Conservation (phyloP, 2,113 vertebrate genomes). For the Circaetus gallicus region DNA sequence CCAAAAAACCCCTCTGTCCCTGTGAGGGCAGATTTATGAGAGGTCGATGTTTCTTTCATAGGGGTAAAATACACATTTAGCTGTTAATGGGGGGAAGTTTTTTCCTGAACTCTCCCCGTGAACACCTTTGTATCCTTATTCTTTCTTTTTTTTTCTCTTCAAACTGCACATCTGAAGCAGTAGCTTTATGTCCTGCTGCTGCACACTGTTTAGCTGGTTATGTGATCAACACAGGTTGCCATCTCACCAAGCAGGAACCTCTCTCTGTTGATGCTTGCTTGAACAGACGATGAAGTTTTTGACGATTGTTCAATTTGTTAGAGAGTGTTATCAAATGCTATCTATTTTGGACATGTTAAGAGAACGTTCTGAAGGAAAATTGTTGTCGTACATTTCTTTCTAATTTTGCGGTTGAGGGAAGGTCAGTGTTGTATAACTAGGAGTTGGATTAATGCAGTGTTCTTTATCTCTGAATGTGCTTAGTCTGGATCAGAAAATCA, state of each 20-base stretch:
- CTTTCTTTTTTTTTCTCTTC: background rate
- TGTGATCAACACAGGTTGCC: background rate
- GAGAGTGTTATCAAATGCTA: background rate
- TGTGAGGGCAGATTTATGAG: background rate
- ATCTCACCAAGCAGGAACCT: background rate
- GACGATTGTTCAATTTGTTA: background rate
- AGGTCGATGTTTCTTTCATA: background rate
- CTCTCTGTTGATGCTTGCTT: background rate
- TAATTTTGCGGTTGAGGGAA: background rate
- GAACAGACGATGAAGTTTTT: background rate
- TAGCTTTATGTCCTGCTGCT: background rate
- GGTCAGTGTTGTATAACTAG: background rate
- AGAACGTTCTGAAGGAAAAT: background rate
- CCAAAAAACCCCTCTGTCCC: too few species aligned
- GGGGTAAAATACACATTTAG: background rate
- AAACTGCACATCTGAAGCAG: background rate
- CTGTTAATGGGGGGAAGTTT: background rate
- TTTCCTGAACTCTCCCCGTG: background rate
- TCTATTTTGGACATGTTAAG: background rate
- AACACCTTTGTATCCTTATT: background rate
- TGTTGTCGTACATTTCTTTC: background rate
- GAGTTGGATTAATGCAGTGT: background rate
- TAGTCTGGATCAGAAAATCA: conserved; percentile 4
- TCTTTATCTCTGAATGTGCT: background rate
- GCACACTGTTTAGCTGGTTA: background rate